A percentile compares a stretch with the other conserved stretches of the same genome.
Evolutionary conservation across 1,140 invertebrate genomes (phyloP).

Genomic region (Pectinophora gossypiella): DNA sequence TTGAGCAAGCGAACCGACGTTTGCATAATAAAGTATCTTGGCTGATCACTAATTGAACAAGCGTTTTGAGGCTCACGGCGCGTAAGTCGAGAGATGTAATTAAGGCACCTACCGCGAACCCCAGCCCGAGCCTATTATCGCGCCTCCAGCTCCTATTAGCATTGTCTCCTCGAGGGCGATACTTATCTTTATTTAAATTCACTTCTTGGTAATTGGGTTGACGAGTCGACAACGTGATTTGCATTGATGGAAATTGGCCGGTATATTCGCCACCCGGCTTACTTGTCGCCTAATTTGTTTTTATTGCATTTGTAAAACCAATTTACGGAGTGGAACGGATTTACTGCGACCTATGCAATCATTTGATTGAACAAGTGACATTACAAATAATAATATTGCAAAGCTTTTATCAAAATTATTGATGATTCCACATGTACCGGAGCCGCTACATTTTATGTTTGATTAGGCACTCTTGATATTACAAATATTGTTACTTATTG

Average conservation of each 20-base stretch:
- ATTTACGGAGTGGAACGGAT: not conserved
- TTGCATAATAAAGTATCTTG: slow-evolving; percentile 60
- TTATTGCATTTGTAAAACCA: slow-evolving; percentile 41
- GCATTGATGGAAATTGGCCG: slow-evolving; percentile 72
- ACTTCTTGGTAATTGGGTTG: slow-evolving; percentile 74
- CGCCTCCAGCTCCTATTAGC: slow-evolving; percentile 69
- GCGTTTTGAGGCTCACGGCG: slow-evolving; percentile 59
- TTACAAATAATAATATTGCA: too few species aligned
- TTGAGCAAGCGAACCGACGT: slow-evolving; percentile 32
- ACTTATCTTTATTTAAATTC: slow-evolving; percentile 76
- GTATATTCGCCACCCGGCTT: slow-evolving; percentile 50
- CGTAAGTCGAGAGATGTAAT: slow-evolving; percentile 71
- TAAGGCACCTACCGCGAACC: slow-evolving; percentile 61
- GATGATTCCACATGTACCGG: too few species aligned
- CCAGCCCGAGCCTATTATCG: slow-evolving; percentile 67
- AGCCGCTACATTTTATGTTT: too few species aligned
- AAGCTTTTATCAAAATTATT: too few species aligned
- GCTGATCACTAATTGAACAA: slow-evolving; percentile 71
- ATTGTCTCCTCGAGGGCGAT: slow-evolving; percentile 73
- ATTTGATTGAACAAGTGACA: not conserved
- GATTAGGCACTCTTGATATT: too few species aligned
- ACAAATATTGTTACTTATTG: too few species aligned
- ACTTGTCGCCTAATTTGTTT: slow-evolving; percentile 58
- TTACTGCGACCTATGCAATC: not conserved
- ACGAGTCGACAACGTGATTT: slow-evolving; percentile 75